Conservation (phyloP, 2,888 invertebrate species). For the Cyclophora punctaria region DNA sequence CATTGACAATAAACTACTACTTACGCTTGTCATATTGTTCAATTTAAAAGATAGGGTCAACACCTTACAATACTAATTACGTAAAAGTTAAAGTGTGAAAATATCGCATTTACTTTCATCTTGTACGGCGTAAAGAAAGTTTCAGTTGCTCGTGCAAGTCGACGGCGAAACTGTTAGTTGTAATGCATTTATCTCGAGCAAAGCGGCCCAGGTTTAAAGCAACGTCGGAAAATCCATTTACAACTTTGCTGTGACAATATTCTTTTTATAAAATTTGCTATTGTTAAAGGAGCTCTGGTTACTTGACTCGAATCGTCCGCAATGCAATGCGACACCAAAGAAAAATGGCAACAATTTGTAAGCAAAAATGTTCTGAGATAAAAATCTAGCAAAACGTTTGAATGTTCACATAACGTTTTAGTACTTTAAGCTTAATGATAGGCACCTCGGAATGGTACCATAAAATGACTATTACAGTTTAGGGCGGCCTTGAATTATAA, state of each 20-base stretch:
- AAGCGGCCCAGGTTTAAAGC: constrained; percentile 26
- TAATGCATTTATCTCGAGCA: constrained; percentile 23
- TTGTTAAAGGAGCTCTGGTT: constrained; percentile 21
- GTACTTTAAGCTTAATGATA: constrained; percentile 11
- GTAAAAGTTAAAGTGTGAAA: constrained; percentile 13
- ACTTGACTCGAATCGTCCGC: constrained; percentile 22
- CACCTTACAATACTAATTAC: constrained; percentile 14
- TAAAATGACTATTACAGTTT: constrained; percentile 16
- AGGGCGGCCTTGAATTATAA: constrained; percentile 8
- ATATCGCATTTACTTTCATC: constrained; percentile 14
- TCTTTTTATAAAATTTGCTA: constrained; percentile 31
- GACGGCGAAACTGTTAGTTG: constrained; percentile 12
- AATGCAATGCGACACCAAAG: constrained; percentile 21
- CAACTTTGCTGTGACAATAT: constrained; percentile 31
- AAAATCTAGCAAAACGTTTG: constrained; percentile 13
- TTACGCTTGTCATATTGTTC: too few species aligned
- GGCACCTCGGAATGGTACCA: constrained; percentile 7
- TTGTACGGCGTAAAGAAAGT: constrained; percentile 10
- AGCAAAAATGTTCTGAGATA: constrained; percentile 16
- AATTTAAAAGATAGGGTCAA: constrained; percentile 3
- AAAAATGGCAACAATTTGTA: constrained; percentile 20
- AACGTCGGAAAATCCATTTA: constrained; percentile 40
- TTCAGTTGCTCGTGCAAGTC: constrained; percentile 17
- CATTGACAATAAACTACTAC: too few species aligned
- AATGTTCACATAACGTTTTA: constrained; percentile 11